Evolutionary conservation across 2,797 vertebrate species (phyloP).

Genomic region (Huso huso): DNA sequence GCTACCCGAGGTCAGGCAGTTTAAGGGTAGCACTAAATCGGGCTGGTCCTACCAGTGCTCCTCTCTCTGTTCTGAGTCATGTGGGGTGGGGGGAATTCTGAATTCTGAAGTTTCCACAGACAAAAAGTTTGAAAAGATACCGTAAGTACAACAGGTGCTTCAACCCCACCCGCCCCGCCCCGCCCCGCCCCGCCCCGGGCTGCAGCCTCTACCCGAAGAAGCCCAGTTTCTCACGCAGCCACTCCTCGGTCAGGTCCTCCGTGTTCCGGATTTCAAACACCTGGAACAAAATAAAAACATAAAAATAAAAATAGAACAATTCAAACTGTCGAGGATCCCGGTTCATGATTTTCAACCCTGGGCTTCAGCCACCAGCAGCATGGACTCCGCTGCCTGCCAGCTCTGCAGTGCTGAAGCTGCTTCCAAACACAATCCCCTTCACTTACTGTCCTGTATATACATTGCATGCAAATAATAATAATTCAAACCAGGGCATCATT

Average conservation of each 20-base stretch:
- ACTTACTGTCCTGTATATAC: too few species aligned
- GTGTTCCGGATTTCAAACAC: slow-evolving; percentile 73
- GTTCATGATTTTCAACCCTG: too few species aligned
- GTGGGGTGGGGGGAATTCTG: slow-evolving; percentile 28
- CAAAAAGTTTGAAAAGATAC: slow-evolving; percentile 21
- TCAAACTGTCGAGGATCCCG: neutral
- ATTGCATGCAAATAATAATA: too few species aligned
- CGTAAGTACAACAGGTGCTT: slow-evolving; percentile 36
- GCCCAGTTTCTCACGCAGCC: slow-evolving; percentile 63
- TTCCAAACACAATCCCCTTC: too few species aligned
- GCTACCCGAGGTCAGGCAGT: too few species aligned
- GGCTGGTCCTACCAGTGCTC: too few species aligned
- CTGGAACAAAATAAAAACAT: slow-evolving; percentile 31
- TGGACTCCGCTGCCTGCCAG: too few species aligned
- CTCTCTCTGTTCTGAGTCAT: neutral
- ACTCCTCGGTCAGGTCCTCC: slow-evolving; percentile 71
- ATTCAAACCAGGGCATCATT: too few species aligned
- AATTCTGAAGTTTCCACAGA: slow-evolving; percentile 18
- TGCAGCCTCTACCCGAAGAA: slow-evolving; percentile 54
- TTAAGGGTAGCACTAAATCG: too few species aligned
- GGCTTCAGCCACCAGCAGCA: too few species aligned
- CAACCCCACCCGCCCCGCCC: slow-evolving; percentile 29
- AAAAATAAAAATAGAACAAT: neutral
- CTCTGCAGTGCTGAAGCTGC: too few species aligned
- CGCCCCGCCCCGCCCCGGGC: neutral